Base-by-base conservation (phyloP, 2,888 invertebrate species). In the Baronia brevicornis region DNA sequence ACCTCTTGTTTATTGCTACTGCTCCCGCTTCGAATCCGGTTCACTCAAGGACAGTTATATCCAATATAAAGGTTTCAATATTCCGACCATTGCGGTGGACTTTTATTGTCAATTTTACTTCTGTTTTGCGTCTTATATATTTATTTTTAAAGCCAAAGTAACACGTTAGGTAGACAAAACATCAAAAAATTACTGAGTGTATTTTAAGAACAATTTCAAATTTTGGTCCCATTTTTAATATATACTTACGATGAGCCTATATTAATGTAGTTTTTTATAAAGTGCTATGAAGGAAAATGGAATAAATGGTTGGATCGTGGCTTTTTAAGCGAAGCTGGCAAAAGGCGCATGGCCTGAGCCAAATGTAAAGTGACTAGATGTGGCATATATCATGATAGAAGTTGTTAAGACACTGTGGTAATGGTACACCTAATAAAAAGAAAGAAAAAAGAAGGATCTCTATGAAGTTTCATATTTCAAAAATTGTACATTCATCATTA, bases 1-100 rank as follows among this genome's bases (percentile, higher is more conserved):
- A 40, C 41, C 37, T 42, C 59, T 64, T 66, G 64, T 74, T 73
- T 78, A 72, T 72, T 74, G 54, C 60, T 69, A 64, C 63, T 65
- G 65, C 69, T 54, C 49, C 59, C 48, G 68, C 56, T 65, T 54
- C 55, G 56, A 61, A 59, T 54, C 57, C 51, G 55, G 58, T 57
- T 58, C 54, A 58, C 54, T 55, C 48, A 51, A 57, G 56, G 60
- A 54, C 68, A 64, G 72, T 70, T 67, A 67, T 54, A 46, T 53
- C 37, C 29, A 51, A 55, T 55, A 53, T 48, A 54, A 54, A 54
- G 48, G 48, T 50, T 60, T 51, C 54, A 55, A 55, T 43, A 41
- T 46, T 56, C 50, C 42, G 45, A 50, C 43, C 49, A 43, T 44
- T 41, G 38, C 43, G 15, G 43, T 48, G 36, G 44, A 41, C 42